Evolutionary conservation across 2,113 vertebrate species (phyloP), one percentile per base, ranked within the genome.

Genomic region (Emydura subglobosa): DNA sequence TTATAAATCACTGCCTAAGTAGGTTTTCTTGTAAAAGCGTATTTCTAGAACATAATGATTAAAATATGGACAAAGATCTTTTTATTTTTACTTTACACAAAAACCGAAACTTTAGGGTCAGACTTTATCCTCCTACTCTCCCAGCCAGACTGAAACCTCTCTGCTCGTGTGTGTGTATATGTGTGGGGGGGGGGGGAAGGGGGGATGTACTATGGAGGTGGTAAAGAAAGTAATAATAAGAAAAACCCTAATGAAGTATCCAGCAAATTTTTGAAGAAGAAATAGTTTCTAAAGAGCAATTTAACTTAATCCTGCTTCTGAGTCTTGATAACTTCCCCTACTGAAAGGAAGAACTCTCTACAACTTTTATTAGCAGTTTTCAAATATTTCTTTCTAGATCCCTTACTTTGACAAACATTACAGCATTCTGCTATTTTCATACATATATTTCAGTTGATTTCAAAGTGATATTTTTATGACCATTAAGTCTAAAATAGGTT

Each of bases 1-100:
- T 68, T 74, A 96, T 59, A 93, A 95, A 92, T 96, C 96, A 96
- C 96, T 95, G 96, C 95, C 96, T 91, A 89, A 57, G 96, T 31
- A 94, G 83, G 89, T 94, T 94, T 86, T 83, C 78, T 39, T 42
- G 42, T 42, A 3, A 88, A 89, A 39, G 90, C 39, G 57, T 79
- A 88, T 82, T 95, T 95, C 94, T 89, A 86, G 55, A 85, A 88
- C 29, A 95, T 2, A 91, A 95, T 57, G 85, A 80, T 85, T 94
- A 94, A 90, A 79, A 89, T 90, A 90, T 6, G 89, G 78, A 83
- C 34, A 94, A 39, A 72, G 44, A 81, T 81, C 12, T 78, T 78
- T 74, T 47, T 78, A 42, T 76, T 91, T 85, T 2, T 10, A 6
- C 72, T 87, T 83, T 39, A 76, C 51, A 85, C 29, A 88, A 84